Percentiles rank a stretch among this genome's conserved stretches.
phyloP scores from a whole-genome alignment of 2,113 vertebrate genomes.

The Merops nubicus region DNA sequence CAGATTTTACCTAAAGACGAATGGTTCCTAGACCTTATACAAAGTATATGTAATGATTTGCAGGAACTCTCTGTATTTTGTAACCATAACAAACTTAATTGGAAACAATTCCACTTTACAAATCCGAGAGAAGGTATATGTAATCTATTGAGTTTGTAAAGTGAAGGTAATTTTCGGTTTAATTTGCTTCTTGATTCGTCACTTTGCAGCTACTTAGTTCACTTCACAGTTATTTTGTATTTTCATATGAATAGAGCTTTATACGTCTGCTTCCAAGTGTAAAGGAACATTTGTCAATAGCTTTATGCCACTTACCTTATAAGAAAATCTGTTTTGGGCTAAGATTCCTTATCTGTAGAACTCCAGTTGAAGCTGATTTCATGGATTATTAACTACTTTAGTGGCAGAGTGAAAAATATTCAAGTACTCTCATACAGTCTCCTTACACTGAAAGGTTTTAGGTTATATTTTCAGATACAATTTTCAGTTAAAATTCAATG shows the following conservation, averaged over 20 bases:
- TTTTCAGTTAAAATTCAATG: background rate
- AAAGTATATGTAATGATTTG: background rate
- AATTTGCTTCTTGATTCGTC: background rate
- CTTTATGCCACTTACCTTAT: background rate
- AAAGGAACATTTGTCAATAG: background rate
- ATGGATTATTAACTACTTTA: constrained; percentile 9
- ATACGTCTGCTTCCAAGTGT: background rate
- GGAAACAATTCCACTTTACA: constrained; percentile 31
- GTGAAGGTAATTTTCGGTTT: background rate
- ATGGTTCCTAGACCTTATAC: background rate
- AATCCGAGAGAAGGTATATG: background rate
- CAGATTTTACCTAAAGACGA: constrained; percentile 9
- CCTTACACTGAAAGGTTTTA: background rate
- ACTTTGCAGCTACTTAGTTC: background rate
- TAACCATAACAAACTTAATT: constrained; percentile 29
- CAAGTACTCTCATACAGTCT: background rate
- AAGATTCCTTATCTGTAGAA: background rate
- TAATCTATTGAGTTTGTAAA: background rate
- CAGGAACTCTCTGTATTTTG: constrained; percentile 15
- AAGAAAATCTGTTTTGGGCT: background rate
- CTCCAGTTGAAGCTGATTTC: constrained; percentile 1
- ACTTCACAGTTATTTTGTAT: background rate
- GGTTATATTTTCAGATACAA: background rate
- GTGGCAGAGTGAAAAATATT: background rate
- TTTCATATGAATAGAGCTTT: background rate